phyloP scores from a whole-genome alignment of 2,797 vertebrate genomes.

The Micropoecilia bifurca region DNA sequence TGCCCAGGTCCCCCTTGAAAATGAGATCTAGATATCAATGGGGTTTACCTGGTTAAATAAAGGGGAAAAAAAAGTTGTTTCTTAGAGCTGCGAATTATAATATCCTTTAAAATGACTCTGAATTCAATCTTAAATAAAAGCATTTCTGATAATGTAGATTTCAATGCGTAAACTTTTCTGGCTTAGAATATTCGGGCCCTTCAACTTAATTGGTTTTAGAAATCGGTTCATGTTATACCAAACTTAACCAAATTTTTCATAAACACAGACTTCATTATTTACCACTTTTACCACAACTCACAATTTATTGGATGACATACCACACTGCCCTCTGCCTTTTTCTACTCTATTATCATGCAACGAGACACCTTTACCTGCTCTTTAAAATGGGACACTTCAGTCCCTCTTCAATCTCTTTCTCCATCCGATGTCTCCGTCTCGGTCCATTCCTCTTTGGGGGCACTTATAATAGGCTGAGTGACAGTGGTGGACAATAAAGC shows the following conservation, averaged over 20 bases:
- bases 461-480: constrained; percentile 39
- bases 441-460: constrained; percentile 25
- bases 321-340: constrained; percentile 8
- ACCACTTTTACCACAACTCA: not conserved
- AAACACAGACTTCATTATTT: not conserved
- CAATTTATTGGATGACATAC: constrained; percentile 1
- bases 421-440: constrained; percentile 10
- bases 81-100: not conserved
- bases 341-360: constrained; percentile 41
- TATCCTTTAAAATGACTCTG: not conserved
- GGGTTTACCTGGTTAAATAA: no score
- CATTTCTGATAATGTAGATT: not conserved
- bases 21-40: no score
- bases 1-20: no score
- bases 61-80: no score
- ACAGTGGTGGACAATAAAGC: constrained; percentile 19
- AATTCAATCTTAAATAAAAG: not conserved
- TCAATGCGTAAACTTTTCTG: not conserved
- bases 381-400: constrained; percentile 42
- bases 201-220: not conserved
- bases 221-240: not conserved
- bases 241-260: not conserved
- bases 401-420: constrained; percentile 49
- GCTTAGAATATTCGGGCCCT: not conserved
- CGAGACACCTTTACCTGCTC: constrained; percentile 37